Conservation (phyloP, 2,797 vertebrate genomes). For the Leontocebus nigricollis region DNA sequence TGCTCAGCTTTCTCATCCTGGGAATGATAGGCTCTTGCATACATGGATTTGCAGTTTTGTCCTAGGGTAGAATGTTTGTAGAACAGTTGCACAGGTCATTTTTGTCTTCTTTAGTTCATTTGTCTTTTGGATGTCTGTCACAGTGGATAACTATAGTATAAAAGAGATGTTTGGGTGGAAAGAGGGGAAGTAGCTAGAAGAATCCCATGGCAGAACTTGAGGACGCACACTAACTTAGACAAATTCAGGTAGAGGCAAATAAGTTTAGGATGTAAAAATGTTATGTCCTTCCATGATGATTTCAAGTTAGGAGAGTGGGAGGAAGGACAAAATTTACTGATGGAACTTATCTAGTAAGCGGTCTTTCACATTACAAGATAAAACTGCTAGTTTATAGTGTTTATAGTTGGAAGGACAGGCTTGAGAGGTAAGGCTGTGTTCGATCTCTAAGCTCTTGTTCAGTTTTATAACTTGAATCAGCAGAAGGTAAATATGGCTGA, state of each 20-base stretch:
- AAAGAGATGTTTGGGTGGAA: not conserved
- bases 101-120: not conserved
- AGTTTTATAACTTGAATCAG: not conserved
- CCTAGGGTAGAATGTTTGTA: not conserved
- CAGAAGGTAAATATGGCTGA: not conserved
- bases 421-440: not conserved
- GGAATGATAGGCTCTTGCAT: not conserved
- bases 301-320: not conserved
- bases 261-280: not conserved
- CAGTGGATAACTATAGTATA: not conserved
- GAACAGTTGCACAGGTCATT: not conserved
- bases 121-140: not conserved
- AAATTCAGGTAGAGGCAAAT: not conserved
- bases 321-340: not conserved
- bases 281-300: not conserved
- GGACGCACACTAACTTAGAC: not conserved
- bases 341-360: not conserved
- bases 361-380: not conserved
- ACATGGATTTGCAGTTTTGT: not conserved
- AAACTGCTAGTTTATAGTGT: not conserved
- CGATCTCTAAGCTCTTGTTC: not conserved
- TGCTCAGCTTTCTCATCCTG: not conserved
- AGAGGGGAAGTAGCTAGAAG: not conserved
- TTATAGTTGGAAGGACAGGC: not conserved
- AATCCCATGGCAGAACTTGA: not conserved